Base-by-base conservation (phyloP, 2,113 vertebrate genomes). In the Albula goreensis region DNA sequence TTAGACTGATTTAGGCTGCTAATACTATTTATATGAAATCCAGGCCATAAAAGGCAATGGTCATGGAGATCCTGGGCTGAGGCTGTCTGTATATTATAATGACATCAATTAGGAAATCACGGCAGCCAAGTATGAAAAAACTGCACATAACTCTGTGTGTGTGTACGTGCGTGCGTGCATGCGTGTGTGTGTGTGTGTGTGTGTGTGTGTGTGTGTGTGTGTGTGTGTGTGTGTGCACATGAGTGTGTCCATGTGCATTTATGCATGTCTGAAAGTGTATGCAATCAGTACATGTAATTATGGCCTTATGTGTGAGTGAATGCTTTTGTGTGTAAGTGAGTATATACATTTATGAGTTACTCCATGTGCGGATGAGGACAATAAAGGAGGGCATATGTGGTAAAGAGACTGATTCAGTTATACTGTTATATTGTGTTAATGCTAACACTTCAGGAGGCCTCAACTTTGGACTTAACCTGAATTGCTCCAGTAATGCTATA, bases 1-100 rank as follows among this genome's bases (percentile, higher is more conserved):
- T 91, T 92, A 88, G 77, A 83, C 74, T 87, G 78, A 91, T 90
- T 91, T 92, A 88, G 77, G 80, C 74, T 87, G 78, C 86, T 85
- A 89, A 89, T 85, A 50, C 53, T 83, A 85, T 89, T 86, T 87
- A 82, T 84, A 86, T 82, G 56, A 53, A 60, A 82, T 87, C 85
- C 78, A 56, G 48, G 49, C 89, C 85, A 85, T 89, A 86, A 89
- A 89, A 86, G 87, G 86, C 74, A 77, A 41, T 83, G 56, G 56
- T 86, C 85, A 52, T 10, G n/a, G 52, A 50, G 41, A 81, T 83
- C 50, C 25, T 60, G 41, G 48, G 49, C 81, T 19, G 41, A 83
- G 86, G 51, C 80, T 70, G 49, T 49, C 74, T 60, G 84, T 83
- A 83, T 87, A 74, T 87, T 50, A 83, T 89, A 83, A 83, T 89